Evolutionary conservation across 2,888 invertebrate genomes (phyloP).

Genomic region (Listrodromus nycthemerus): DNA sequence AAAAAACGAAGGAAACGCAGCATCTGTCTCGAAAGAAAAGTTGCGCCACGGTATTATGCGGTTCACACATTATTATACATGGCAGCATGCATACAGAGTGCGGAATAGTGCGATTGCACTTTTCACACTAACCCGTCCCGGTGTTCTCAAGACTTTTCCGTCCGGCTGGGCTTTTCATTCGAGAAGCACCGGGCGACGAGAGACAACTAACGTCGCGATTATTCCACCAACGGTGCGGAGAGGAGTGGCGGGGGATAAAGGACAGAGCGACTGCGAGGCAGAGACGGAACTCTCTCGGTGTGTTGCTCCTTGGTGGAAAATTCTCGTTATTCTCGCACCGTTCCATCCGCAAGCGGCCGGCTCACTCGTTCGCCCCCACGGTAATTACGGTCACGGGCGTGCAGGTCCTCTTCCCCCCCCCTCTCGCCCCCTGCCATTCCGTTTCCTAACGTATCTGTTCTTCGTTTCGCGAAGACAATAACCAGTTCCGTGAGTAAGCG

Average conservation of each 20-base stretch:
- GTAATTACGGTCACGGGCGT: constrained; percentile 66
- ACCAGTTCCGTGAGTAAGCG: constrained; percentile 59
- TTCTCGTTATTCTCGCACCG: constrained; percentile 62
- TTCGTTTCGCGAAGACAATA: constrained; percentile 68
- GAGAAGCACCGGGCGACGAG: constrained; percentile 31
- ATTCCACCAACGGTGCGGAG: constrained; percentile 56
- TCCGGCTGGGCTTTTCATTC: constrained; percentile 52
- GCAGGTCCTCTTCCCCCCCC: constrained; percentile 25
- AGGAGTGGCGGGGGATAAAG: constrained; percentile 33
- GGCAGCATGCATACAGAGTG: constrained; percentile 43
- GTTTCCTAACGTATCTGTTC: constrained; percentile 56
- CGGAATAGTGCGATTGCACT: constrained; percentile 58
- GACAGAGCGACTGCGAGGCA: neutral
- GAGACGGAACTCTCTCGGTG: constrained; percentile 9
- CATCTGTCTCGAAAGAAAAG: constrained; percentile 22
- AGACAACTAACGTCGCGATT: constrained; percentile 56
- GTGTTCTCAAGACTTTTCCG: constrained; percentile 47
- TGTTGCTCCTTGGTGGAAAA: constrained; percentile 58
- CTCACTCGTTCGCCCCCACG: constrained; percentile 66
- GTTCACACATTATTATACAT: constrained; percentile 26
- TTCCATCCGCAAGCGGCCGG: constrained; percentile 53
- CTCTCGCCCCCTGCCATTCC: neutral
- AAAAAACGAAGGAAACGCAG: neutral
- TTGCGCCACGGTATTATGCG: constrained; percentile 13
- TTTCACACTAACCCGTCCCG: constrained; percentile 40